A percentile compares a stretch with the other conserved stretches of the same genome.
phyloP scores from a whole-genome alignment of 2,113 vertebrate genomes.

The Rhabdomys dilectus region DNA sequence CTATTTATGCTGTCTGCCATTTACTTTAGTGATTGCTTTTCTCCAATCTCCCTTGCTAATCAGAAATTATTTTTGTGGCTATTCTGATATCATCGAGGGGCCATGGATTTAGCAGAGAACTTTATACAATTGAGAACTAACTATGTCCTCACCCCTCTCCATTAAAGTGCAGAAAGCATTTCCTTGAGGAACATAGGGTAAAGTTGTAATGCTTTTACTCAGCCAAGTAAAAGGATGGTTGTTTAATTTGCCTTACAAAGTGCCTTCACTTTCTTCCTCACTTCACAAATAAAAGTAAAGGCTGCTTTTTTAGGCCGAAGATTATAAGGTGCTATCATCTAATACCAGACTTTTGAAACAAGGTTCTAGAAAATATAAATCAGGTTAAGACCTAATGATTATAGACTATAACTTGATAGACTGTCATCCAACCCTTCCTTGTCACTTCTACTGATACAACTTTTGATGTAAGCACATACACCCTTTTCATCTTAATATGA shows the following conservation, averaged over 20 bases:
- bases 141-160: not conserved
- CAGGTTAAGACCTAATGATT: not conserved
- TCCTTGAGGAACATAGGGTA: not conserved
- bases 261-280: not conserved
- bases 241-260: not conserved
- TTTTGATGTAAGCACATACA: not conserved
- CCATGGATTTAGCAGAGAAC: not conserved
- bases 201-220: not conserved
- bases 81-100: constrained; percentile 8
- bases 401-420: not conserved
- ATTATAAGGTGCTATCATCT: not conserved
- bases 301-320: not conserved
- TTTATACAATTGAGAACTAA: not conserved
- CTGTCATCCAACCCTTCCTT: not conserved
- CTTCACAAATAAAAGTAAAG: not conserved
- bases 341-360: constrained; percentile 8
- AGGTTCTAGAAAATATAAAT: not conserved
- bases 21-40: constrained; percentile 62
- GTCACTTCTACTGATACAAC: not conserved
- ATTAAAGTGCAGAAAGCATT: constrained; percentile 21
- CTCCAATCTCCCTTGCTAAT: constrained; percentile 13
- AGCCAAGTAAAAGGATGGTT: not conserved
- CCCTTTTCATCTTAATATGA: not conserved
- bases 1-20: constrained; percentile 60
- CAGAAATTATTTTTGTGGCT: constrained; percentile 38